Evolutionary conservation across 2,113 vertebrate genomes (phyloP), one percentile per base, ranked within the genome.

Genomic region (Sander lucioperca): DNA sequence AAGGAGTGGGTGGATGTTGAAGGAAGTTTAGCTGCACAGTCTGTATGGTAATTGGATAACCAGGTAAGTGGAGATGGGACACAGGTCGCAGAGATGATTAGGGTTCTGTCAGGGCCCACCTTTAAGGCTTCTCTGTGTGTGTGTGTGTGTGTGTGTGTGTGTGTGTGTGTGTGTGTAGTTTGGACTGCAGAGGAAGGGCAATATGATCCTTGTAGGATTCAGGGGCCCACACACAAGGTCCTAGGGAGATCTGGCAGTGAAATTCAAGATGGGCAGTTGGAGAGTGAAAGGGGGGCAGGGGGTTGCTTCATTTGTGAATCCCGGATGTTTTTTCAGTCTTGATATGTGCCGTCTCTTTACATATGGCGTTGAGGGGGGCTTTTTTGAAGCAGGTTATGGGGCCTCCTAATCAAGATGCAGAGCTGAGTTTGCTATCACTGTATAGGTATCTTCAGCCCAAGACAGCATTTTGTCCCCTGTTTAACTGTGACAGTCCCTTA

Each of bases 221-320:
- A 88, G 92, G 89, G 93, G 93, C 90, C 93, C 91, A 91, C 92
- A 94, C 91, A 92, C 86, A 93, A 91, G 87, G 90, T 93, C 78
- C 77, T 79, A 82, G 82, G 91, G 83, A 91, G 90, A 91, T 88
- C 91, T 91, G 87, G 90, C 89, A 92, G 86, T 94, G 93, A 95
- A 95, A 96, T 93, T 88, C 85, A 94, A 95, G 90, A 94, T 94
- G 91, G 83, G 77, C 84, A 80, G 82, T 91, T 87, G 72, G 66
- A 86, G 83, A 90, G 89, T 79, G 76, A 87, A 77, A 73, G 53
- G 18, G 63, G 65, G 50, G n/a, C 16, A n/a, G 84, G 75, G 80
- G 62, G 78, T 58, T 33, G 75, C 72, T 89, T 91, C 81, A 91
- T 93, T 95, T 88, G 84, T 88, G 80, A 89, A 91, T 79, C 84